Percentiles rank a stretch among this genome's conserved stretches.
Evolutionary conservation across 2,888 invertebrate genomes (phyloP).

Genomic region (Dolichomitus sp.): DNA sequence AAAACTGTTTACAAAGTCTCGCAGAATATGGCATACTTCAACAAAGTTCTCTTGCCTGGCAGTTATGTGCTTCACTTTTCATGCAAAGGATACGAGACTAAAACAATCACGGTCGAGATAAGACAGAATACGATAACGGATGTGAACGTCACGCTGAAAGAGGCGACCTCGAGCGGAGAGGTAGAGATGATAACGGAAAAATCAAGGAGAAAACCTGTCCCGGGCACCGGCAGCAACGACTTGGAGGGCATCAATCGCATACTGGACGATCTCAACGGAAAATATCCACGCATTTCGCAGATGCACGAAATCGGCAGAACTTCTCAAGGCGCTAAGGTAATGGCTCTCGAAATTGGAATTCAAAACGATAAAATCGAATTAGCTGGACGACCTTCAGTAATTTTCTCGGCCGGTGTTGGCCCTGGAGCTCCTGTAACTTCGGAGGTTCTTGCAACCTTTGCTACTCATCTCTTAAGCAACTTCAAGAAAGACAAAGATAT

Average conservation of each 20-base stretch:
- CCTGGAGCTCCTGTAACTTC: conserved; percentile 80
- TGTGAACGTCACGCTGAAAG: conserved; percentile 80
- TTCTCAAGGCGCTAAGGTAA: conserved; percentile 72
- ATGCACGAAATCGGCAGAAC: conserved; percentile 78
- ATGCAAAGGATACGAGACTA: conserved; percentile 89
- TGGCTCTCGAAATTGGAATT: conserved; percentile 79
- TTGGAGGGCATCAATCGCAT: conserved; percentile 68
- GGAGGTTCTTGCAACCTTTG: conserved; percentile 79
- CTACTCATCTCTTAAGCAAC: conserved; percentile 77
- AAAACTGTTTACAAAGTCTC: conserved; percentile 89
- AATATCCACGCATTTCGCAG: conserved; percentile 78
- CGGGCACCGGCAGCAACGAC: conserved; percentile 24
- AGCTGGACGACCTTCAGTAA: conserved; percentile 76
- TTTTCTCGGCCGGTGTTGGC: conserved; percentile 79
- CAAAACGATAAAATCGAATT: conserved; percentile 66
- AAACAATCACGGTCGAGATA: conserved; percentile 86
- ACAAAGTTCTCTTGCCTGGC: conserved; percentile 91
- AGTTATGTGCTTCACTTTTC: conserved; percentile 89
- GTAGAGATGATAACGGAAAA: conserved; percentile 53
- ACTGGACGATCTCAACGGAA: conserved; percentile 78
- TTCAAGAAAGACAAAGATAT: conserved; percentile 75
- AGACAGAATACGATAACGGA: conserved; percentile 83
- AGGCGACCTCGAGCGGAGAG: conserved; percentile 42
- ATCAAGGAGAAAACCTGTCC: conserved; percentile 16
- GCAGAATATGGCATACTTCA: conserved; percentile 91